Conservation (phyloP, 2,797 vertebrate genomes). For the Pampus argenteus region DNA sequence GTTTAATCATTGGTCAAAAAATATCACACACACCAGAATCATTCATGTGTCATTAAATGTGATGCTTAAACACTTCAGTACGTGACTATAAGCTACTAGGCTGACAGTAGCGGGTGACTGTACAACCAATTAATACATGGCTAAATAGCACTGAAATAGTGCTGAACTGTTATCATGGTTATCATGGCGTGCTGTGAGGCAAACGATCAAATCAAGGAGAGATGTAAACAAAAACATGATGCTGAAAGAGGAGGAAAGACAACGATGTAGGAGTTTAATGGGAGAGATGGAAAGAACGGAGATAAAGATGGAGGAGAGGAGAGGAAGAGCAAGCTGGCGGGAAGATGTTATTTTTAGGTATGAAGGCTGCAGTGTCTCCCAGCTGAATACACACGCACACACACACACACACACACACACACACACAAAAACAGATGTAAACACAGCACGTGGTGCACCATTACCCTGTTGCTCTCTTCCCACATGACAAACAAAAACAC, state of each 20-base stretch:
- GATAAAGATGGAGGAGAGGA: slow-evolving; percentile 53
- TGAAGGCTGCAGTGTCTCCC: slow-evolving; percentile 40
- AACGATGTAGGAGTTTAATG: slow-evolving; percentile 22
- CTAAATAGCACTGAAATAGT: neutral
- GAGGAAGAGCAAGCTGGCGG: slow-evolving; percentile 45
- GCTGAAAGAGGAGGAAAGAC: slow-evolving; percentile 2
- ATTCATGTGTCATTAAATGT: neutral
- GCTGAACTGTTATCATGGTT: neutral
- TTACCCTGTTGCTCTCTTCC: slow-evolving; percentile 27
- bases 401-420: slow-evolving; percentile 25
- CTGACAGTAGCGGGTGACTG: neutral
- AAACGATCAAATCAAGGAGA: neutral
- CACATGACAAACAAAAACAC: slow-evolving; percentile 64
- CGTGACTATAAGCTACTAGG: neutral
- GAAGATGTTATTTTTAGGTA: slow-evolving; percentile 54
- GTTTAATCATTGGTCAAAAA: neutral
- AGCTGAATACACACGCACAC: slow-evolving; percentile 43
- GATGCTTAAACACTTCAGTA: neutral
- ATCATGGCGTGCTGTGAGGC: neutral
- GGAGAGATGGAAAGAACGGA: slow-evolving; percentile 46
- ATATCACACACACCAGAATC: slow-evolving; percentile 6
- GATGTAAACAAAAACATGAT: slow-evolving; percentile 10
- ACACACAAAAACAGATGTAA: slow-evolving; percentile 50
- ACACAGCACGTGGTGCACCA: slow-evolving; percentile 43
- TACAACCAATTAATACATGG: neutral